These are phyloP conservation scores for Fistularia tabacaria DNA, from an alignment of 2,797 vertebrate species.

Conservation along the genomic window DNA sequence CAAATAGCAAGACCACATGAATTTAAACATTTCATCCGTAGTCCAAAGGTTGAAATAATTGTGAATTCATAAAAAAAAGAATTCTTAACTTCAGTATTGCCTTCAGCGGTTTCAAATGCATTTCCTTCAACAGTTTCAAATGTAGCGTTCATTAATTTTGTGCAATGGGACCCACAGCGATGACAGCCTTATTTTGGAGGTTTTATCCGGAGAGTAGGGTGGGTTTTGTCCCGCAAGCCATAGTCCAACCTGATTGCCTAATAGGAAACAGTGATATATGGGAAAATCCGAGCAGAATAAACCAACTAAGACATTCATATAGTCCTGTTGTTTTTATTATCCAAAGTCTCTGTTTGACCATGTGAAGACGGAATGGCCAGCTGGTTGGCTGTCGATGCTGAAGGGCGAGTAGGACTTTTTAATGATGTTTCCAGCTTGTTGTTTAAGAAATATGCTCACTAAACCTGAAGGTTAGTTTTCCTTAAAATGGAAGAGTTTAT, in stretches of 20 bases:
- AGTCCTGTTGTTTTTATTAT: constrained; percentile 14
- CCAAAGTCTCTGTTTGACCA: constrained; percentile 13
- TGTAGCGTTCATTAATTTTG: no score
- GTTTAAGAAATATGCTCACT: background rate
- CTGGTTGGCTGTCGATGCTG: constrained; percentile 36
- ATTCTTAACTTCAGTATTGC: no score
- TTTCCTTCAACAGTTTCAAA: no score
- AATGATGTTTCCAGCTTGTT: constrained; percentile 33
- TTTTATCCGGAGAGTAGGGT: constrained; percentile 53
- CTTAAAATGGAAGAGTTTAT: background rate
- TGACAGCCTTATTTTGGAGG: no score
- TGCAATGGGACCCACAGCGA: no score
- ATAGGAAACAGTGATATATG: constrained; percentile 60
- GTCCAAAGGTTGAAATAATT: no score
- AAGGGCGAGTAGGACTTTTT: constrained; percentile 15
- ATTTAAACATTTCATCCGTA: no score
- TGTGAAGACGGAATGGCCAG: constrained; percentile 35
- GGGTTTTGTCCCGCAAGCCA: constrained; percentile 28
- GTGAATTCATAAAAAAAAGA: no score
- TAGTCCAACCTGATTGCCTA: constrained; percentile 20
- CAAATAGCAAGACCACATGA: no score
- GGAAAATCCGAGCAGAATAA: constrained; percentile 39
- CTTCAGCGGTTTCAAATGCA: no score
- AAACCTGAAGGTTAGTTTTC: background rate
- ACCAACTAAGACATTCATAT: constrained; percentile 8